These are phyloP conservation scores for Uria lomvia DNA, from an alignment of 2,113 vertebrate genomes.

Conservation along the genomic window DNA sequence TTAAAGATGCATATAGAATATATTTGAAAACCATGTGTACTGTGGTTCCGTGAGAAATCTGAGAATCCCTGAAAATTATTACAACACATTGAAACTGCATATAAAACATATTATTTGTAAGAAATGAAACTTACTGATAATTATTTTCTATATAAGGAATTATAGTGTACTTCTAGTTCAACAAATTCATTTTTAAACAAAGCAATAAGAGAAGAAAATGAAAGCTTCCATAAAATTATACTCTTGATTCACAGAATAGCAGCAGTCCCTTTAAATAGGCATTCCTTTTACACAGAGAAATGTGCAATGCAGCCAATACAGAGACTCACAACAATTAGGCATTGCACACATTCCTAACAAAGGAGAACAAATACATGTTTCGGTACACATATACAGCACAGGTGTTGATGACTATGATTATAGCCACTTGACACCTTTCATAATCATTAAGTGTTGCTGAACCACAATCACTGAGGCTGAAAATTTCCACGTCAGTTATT, in stretches of 20 bases:
- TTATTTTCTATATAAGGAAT: not conserved
- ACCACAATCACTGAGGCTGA: not conserved
- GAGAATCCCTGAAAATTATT: not conserved
- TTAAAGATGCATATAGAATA: not conserved
- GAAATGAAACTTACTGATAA: not conserved
- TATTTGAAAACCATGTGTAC: not conserved
- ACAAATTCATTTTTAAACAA: not conserved
- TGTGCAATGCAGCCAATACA: not conserved
- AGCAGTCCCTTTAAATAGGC: not conserved
- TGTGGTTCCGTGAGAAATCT: not conserved
- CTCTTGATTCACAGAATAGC: not conserved
- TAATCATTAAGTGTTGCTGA: not conserved
- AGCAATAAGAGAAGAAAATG: not conserved
- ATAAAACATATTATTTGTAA: not conserved
- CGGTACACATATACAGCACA: not conserved
- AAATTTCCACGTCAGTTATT: conserved; percentile 1
- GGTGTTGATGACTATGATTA: not conserved
- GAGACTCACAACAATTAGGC: not conserved
- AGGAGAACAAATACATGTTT: not conserved
- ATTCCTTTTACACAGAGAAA: not conserved
- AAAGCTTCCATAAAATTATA: not conserved
- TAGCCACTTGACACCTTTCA: not conserved
- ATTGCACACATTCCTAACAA: not conserved
- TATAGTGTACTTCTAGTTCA: not conserved
- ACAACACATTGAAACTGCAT: not conserved